These are phyloP conservation scores for Columba guinea DNA, from an alignment of 2,797 vertebrate genomes.

Conservation along the genomic window DNA sequence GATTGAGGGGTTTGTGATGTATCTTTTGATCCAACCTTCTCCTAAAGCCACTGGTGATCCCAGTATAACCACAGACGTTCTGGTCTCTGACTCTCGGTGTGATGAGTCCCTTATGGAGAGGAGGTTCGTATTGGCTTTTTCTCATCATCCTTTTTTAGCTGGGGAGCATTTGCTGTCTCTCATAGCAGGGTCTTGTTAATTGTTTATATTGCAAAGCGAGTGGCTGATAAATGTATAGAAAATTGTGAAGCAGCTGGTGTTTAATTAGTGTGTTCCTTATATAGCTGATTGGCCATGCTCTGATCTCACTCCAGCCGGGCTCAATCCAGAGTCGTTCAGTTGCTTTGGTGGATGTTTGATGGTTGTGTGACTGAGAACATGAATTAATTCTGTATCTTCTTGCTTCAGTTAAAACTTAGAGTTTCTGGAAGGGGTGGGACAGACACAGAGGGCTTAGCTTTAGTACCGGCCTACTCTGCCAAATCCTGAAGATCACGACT, in stretches of 20 bases:
- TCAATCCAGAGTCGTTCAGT: background rate
- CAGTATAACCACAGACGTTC: fast-evolving
- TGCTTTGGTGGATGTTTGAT: background rate
- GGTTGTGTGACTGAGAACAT: background rate
- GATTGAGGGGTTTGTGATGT: background rate
- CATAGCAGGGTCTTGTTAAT: background rate
- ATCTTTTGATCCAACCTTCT: background rate
- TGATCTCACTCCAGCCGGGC: fast-evolving
- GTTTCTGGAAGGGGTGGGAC: background rate
- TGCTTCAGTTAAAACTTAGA: background rate
- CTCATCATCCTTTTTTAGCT: background rate
- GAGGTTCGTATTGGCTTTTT: background rate
- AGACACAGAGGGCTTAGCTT: background rate
- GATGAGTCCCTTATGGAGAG: background rate
- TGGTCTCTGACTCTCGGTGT: background rate
- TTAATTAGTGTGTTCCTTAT: background rate
- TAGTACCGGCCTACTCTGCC: background rate
- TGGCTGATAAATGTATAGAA: background rate
- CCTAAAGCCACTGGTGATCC: background rate
- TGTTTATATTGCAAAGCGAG: background rate
- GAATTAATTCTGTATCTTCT: background rate
- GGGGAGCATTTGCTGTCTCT: background rate
- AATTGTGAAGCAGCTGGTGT: background rate
- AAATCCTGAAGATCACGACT: background rate
- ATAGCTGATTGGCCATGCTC: background rate